Percentiles rank a stretch among this genome's conserved stretches.
These are phyloP conservation scores for Pterostichus madidus DNA, from an alignment of 2,888 invertebrate genomes.

Conservation along the genomic window DNA sequence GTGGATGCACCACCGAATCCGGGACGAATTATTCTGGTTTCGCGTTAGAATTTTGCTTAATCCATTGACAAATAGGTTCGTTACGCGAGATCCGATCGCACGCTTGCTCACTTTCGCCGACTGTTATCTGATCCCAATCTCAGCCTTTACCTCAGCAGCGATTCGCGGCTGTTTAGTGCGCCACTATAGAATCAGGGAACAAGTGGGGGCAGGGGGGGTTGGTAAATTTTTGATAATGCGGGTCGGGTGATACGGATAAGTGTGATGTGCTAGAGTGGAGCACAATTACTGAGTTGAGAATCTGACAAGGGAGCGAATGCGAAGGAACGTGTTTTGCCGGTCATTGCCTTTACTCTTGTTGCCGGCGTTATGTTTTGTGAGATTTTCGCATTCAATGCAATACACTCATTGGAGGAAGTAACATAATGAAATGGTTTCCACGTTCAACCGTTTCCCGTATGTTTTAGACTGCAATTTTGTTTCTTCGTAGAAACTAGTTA, in stretches of 20 bases:
- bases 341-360: conserved; percentile 42
- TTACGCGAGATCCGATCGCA: conserved; percentile 50
- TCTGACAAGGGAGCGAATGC: not conserved
- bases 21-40: conserved; percentile 58
- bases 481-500: too few relatives aligned
- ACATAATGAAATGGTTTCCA: conserved; percentile 32
- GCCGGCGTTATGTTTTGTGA: conserved; percentile 24
- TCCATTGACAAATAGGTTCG: conserved; percentile 64
- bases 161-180: conserved; percentile 30
- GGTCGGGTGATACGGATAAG: not conserved
- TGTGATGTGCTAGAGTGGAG: too few relatives aligned
- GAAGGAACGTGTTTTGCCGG: conserved; percentile 46
- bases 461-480: conserved; percentile 27
- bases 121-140: conserved; percentile 19
- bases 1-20: not conserved
- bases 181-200: not conserved
- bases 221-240: conserved; percentile 12
- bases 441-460: not conserved
- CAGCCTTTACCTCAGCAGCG: not conserved
- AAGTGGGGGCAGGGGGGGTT: not conserved
- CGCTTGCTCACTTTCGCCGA: conserved; percentile 23
- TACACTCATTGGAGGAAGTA: conserved; percentile 28
- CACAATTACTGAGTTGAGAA: too few relatives aligned
- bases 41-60: conserved; percentile 53
- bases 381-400: conserved; percentile 41